These are phyloP conservation scores for Sminthurinus aureus DNA, from an alignment of 2,888 invertebrate species.

Conservation along the genomic window DNA sequence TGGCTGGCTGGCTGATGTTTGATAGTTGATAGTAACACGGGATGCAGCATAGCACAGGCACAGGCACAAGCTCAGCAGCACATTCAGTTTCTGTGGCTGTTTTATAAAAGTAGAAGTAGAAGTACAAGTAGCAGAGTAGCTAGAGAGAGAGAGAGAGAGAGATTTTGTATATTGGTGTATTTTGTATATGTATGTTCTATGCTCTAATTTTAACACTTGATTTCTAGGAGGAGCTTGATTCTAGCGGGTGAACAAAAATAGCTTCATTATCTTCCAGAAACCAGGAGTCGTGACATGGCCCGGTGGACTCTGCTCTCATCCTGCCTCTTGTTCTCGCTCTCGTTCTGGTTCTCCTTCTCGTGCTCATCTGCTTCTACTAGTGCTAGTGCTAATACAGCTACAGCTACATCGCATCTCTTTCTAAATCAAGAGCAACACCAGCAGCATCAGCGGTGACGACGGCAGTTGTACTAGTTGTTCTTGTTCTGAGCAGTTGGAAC, in stretches of 20 bases:
- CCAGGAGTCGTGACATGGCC: slow-evolving; percentile 50
- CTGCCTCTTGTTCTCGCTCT: neutral
- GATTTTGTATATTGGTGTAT: neutral
- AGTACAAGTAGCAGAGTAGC: neutral
- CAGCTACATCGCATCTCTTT: neutral
- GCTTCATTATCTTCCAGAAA: slow-evolving; percentile 57
- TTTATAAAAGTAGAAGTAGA: no score
- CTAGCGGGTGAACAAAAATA: slow-evolving; percentile 58
- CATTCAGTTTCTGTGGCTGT: no score
- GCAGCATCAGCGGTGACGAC: neutral
- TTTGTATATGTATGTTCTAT: neutral
- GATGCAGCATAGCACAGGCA: no score
- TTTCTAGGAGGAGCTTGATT: slow-evolving; percentile 38
- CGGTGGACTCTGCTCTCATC: slow-evolving; percentile 53
- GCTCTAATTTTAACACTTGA: slow-evolving; percentile 43
- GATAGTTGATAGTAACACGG: no score
- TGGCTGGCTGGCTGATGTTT: neutral
- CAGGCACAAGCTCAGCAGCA: no score
- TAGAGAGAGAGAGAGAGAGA: slow-evolving; percentile 2
- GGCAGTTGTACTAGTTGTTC: neutral
- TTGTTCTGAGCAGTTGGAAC: neutral
- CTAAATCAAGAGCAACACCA: no score
- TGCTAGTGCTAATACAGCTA: neutral
- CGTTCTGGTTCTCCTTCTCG: slow-evolving; percentile 19
- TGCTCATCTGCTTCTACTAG: neutral